Base-by-base conservation (phyloP, 1,140 invertebrate genomes). In the Drosophila willistoni region DNA sequence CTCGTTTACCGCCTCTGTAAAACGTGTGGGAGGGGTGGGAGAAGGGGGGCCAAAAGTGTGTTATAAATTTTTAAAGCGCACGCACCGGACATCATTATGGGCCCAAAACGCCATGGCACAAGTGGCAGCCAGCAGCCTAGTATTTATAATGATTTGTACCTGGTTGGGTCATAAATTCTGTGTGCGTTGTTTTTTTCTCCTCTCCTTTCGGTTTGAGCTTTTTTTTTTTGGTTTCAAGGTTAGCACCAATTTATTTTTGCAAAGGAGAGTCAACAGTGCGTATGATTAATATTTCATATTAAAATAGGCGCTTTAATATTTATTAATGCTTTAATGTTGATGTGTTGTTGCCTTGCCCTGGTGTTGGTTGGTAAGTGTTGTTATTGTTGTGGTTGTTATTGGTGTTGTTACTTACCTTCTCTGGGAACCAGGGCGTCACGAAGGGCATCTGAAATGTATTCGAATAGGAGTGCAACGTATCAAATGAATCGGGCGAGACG, bases 381-480 rank as follows among this genome's bases (percentile, higher is more conserved):
- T 42, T 42, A 12, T 42, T 42, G n/a, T n/a, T 42, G 41, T 42
- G 5, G n/a, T 42, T 42, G 13, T 42, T n/a, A 3, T 10, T 41
- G 14, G 7, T 7, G 12, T 19, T 47, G 44, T 17, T 17, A 82
- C 87, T 94, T 94, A 97, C 96, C 94, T 97, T 97, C 93, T 98
- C 96, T 0, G 97, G 97, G 92, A 98, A 98, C 96, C 96, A 97
- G 9, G 97, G 97, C 33, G 97, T 98, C 41, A 99, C 95, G 91
- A 98, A 98, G 22, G 98, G 98, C 96, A 99, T 97, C 92, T 98
- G 96, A 92, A 98, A 99, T 5, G 97, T 98, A 92, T 98, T 98
- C 81, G 96, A 97, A 93, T 98, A 98, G 1, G 97, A 98, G 91
- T 98, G 97, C 44, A 99, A 94, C 14, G 97, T 98, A 92, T 98